phyloP scores from a whole-genome alignment of 2,797 vertebrate genomes.

The Anabas testudineus region DNA sequence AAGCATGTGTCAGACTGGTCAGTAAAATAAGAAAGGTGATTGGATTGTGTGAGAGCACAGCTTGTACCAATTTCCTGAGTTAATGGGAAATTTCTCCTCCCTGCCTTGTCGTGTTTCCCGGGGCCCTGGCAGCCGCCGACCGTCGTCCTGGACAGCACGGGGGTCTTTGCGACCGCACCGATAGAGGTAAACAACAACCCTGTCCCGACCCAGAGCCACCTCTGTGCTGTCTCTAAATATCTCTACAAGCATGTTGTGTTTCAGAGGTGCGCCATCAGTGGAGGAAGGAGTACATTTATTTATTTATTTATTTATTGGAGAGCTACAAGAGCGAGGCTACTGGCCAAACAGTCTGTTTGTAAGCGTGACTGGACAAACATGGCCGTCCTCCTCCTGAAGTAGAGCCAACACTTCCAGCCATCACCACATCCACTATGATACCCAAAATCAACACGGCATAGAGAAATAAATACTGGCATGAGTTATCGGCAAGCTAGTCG shows the following conservation, averaged over 20 bases:
- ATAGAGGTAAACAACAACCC: constrained; percentile 47
- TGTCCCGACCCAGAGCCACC: not conserved
- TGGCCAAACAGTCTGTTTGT: constrained; percentile 19
- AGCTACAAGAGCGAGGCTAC: constrained; percentile 6
- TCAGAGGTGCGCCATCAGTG: constrained; percentile 8
- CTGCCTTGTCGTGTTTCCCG: constrained; percentile 48
- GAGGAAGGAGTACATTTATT: constrained; percentile 11
- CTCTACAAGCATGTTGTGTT: constrained; percentile 28
- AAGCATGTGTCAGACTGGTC: constrained; percentile 38
- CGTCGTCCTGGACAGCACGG: not conserved
- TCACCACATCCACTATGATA: constrained; percentile 25
- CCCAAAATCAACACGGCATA: constrained; percentile 42
- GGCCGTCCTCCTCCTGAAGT: constrained; percentile 31
- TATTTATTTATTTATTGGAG: constrained; percentile 5
- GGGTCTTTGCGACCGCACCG: not conserved
- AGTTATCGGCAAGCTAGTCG: constrained; percentile 16
- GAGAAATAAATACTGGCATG: constrained; percentile 43
- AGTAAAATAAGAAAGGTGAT: constrained; percentile 65
- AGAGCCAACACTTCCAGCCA: constrained; percentile 16
- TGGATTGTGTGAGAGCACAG: constrained; percentile 74
- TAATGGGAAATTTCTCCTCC: constrained; percentile 76
- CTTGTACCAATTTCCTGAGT: constrained; percentile 82
- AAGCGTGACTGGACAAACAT: constrained; percentile 58
- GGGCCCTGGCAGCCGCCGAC: not conserved
- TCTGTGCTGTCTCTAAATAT: constrained; percentile 34